A percentile compares a stretch with the other conserved stretches of the same genome.
These are phyloP conservation scores for Dicerorhinus sumatrensis DNA, from an alignment of 2,113 vertebrate species.

Conservation along the genomic window DNA sequence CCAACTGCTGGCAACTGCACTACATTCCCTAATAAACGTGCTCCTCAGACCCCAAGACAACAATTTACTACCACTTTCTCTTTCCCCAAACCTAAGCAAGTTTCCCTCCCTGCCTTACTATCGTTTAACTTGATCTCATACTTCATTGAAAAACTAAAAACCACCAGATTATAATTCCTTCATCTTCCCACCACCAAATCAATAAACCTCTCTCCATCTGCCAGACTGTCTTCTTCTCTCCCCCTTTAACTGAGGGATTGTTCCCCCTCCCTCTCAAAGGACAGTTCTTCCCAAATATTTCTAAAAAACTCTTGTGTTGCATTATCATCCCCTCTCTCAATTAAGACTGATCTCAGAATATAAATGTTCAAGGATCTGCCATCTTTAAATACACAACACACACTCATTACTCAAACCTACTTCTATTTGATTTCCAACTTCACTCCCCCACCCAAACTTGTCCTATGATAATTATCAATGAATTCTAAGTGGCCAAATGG, in stretches of 20 bases:
- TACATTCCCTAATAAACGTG: background rate
- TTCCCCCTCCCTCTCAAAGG: background rate
- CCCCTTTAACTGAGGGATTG: background rate
- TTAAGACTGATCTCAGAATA: background rate
- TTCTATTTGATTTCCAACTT: background rate
- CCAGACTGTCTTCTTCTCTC: background rate
- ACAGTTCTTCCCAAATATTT: background rate
- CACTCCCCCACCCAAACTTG: background rate
- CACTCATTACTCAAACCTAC: background rate
- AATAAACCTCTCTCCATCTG: background rate
- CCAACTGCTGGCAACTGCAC: background rate
- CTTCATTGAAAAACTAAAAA: conserved; percentile 16
- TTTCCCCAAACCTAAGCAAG: background rate
- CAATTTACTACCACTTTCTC: background rate
- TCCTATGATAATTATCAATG: background rate
- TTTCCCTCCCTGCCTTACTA: background rate
- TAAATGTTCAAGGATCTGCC: background rate
- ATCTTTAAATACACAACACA: background rate
- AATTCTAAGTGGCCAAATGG: background rate
- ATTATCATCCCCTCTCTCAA: background rate
- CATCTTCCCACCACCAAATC: background rate
- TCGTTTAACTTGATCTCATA: background rate
- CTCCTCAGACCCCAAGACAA: background rate
- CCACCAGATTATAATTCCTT: background rate
- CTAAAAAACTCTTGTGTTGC: background rate